Conservation (phyloP, 30 jellyfish, hydroid and myxozoan genomes). For the Mastigias papua region DNA sequence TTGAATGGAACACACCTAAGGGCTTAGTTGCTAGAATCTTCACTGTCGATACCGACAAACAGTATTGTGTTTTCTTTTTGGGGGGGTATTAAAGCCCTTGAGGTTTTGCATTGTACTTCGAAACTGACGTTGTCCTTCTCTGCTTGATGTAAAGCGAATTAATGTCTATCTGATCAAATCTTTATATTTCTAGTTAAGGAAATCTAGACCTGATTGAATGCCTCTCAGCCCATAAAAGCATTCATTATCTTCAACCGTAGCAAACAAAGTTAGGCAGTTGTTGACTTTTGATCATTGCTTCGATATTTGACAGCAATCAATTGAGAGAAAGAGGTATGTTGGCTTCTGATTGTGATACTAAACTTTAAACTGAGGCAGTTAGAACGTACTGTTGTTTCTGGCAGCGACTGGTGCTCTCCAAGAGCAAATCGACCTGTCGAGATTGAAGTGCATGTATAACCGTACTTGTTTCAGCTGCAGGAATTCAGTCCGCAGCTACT, state of each 20-base stretch:
- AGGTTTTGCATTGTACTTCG: neutral
- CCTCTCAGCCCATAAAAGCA: neutral
- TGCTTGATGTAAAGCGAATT: neutral
- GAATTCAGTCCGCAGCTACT: no score
- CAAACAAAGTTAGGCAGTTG: neutral
- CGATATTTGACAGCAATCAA: neutral
- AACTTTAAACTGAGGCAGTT: no score
- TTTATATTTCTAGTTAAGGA: neutral
- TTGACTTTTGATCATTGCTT: neutral
- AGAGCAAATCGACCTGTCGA: no score
- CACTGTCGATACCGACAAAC: neutral
- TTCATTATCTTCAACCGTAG: neutral
- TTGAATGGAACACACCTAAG: neutral
- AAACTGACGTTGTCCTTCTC: neutral
- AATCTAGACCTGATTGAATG: neutral
- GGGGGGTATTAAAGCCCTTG: neutral
- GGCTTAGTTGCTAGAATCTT: neutral
- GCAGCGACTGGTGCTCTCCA: no score
- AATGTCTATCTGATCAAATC: neutral
- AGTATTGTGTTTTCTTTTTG: neutral
- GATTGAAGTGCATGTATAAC: no score
- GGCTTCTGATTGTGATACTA: neutral
- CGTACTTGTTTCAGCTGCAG: no score
- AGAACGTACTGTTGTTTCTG: no score
- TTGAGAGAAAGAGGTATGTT: neutral